Conservation (phyloP, 2,113 vertebrate genomes). For the Drymodes brunneopygia region DNA sequence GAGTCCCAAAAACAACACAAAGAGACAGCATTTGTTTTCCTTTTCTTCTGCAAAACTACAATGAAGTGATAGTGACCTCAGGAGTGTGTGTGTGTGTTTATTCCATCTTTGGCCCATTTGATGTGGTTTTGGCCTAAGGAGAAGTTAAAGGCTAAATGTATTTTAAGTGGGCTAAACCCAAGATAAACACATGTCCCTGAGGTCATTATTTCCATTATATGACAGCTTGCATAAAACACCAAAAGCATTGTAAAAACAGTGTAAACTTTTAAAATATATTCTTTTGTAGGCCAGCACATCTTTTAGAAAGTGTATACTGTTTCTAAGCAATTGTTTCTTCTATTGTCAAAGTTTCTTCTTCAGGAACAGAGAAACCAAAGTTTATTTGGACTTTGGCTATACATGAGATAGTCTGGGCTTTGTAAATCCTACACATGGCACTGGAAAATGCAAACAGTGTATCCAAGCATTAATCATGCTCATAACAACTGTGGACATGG, state of each 20-base stretch:
- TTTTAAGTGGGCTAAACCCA: slow-evolving; percentile 70
- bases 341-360: slow-evolving; percentile 46
- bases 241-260: slow-evolving; percentile 66
- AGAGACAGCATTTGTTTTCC: slow-evolving; percentile 53
- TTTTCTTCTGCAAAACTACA: slow-evolving; percentile 61
- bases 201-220: slow-evolving; percentile 71
- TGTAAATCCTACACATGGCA: slow-evolving; percentile 6
- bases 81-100: slow-evolving; percentile 60
- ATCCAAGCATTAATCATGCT: neutral
- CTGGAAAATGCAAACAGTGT: slow-evolving; percentile 35
- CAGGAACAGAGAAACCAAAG: neutral
- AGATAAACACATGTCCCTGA: slow-evolving; percentile 67
- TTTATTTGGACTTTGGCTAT: slow-evolving; percentile 35
- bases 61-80: slow-evolving; percentile 66
- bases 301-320: slow-evolving; percentile 40
- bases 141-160: slow-evolving; percentile 66
- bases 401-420: neutral
- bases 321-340: slow-evolving; percentile 58
- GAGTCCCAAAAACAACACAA: slow-evolving; percentile 25
- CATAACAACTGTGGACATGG: neutral
- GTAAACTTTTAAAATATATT: slow-evolving; percentile 34
- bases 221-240: slow-evolving; percentile 70
- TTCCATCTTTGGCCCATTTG: slow-evolving; percentile 65
- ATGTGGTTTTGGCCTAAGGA: slow-evolving; percentile 67
- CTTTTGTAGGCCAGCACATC: slow-evolving; percentile 6